phyloP scores from a whole-genome alignment of 2,888 invertebrate species.

The Notocelia uddmanniana region DNA sequence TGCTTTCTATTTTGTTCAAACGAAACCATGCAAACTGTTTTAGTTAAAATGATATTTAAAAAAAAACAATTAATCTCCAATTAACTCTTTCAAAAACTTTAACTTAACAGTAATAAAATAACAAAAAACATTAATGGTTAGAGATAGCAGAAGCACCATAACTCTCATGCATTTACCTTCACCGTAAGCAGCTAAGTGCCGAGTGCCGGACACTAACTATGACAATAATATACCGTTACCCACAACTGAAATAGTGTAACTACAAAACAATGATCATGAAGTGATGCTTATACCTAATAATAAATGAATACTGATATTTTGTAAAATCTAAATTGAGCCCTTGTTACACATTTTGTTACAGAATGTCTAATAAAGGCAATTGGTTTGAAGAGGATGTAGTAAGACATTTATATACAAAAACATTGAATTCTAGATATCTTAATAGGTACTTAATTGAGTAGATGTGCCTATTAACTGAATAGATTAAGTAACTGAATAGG shows the following conservation, averaged over 20 bases:
- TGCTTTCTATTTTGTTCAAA: constrained; percentile 55
- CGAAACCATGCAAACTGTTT: constrained; percentile 60
- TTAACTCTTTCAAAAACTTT: constrained; percentile 46
- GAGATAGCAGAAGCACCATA: constrained; percentile 67
- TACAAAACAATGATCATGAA: constrained; percentile 60
- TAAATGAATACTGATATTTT: background rate
- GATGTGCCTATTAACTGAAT: too few species aligned
- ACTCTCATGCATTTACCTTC: constrained; percentile 81
- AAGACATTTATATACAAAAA: constrained; percentile 8
- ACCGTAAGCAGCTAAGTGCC: constrained; percentile 77
- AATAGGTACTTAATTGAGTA: too few species aligned
- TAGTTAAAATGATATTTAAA: constrained; percentile 49
- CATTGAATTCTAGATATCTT: background rate
- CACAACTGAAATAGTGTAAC: constrained; percentile 53
- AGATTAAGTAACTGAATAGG: too few species aligned
- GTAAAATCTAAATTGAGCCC: background rate
- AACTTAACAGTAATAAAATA: constrained; percentile 28
- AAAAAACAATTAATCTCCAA: constrained; percentile 28
- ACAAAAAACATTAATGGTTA: constrained; percentile 52
- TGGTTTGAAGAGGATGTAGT: background rate
- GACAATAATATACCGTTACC: constrained; percentile 66
- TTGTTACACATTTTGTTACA: background rate
- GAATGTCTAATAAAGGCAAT: background rate
- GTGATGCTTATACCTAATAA: constrained; percentile 60
- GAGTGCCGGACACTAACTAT: constrained; percentile 70